These are phyloP conservation scores for Guaruba guarouba DNA, from an alignment of 2,113 vertebrate genomes.

Conservation along the genomic window DNA sequence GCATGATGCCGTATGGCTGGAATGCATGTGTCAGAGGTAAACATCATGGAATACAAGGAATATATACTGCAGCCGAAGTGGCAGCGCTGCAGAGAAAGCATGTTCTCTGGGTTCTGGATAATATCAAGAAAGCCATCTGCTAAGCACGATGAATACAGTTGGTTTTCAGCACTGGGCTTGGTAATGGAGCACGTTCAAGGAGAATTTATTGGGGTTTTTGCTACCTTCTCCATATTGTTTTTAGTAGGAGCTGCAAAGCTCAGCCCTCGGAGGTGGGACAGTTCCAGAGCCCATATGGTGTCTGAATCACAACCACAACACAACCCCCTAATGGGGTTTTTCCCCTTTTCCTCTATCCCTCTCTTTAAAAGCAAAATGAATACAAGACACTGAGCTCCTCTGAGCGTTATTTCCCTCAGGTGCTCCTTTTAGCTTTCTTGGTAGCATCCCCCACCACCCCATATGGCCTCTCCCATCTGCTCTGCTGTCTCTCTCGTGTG, in stretches of 20 bases:
- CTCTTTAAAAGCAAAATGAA: neutral
- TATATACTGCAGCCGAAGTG: neutral
- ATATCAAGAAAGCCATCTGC: neutral
- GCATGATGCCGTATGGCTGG: rapidly evolving
- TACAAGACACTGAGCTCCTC: neutral
- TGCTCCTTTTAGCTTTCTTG: constrained; percentile 8
- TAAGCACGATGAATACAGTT: neutral
- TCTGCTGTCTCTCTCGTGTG: neutral
- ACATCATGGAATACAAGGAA: neutral
- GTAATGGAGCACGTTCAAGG: neutral
- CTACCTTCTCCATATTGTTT: neutral
- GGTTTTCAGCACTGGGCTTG: neutral
- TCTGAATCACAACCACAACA: neutral
- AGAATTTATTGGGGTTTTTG: neutral
- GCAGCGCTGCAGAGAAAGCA: neutral
- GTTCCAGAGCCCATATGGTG: neutral
- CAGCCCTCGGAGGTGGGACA: neutral
- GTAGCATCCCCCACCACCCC: neutral
- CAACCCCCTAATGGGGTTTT: neutral
- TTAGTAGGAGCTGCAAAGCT: neutral
- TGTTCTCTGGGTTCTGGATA: neutral
- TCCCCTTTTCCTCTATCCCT: neutral
- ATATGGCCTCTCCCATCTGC: constrained; percentile 30
- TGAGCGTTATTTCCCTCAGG: neutral
- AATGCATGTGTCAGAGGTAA: neutral